Evolutionary conservation across 2,797 vertebrate species (phyloP), one percentile per base, ranked within the genome.

Genomic region (Oryzias sinensis): DNA sequence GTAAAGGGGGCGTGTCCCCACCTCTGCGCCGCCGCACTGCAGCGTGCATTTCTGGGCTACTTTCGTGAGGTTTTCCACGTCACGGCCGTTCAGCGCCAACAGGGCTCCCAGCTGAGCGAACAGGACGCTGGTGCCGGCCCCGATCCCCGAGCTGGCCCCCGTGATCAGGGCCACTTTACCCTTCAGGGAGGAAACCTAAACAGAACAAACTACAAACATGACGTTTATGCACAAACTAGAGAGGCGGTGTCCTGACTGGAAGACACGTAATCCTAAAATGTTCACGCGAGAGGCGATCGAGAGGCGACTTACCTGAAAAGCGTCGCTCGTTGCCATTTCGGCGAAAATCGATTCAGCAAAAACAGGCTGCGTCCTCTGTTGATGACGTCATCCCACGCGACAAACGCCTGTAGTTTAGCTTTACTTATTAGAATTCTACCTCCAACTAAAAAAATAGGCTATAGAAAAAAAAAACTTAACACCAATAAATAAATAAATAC

Each of bases 131-230:
- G 92, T 87, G 0, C 91, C 91, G 0, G 93, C 93, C 1, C 93
- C 93, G 6, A 94, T 94, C 1, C 93, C 93, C 0, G 93, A 94
- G 73, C 93, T 94, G 55, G 93, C 93, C 0, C 93, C 93, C 0
- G 93, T 94, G 56, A 94, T 84, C 43, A 94, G 81, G 6, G 83
- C n/a, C 41, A 94, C 93, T 60, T 93, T 94, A 13, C 85, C 91
- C 52, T 58, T 85, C 56, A 94, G 76, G 2, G 91, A 92, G 0
- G 70, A 74, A 13, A 92, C 83, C 93, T 94, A 15, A 1, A 62
- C 59, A 7, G 14, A 13, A 22, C 1, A 33, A 2, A 7, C 0
- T 14, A 20, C 0, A n/a, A 13, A 14, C 14, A 17, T 18, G 14
- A 15, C 37, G 1, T 33, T 11, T 9, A 11, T 11, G 33, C 33